Evolutionary conservation across 1,140 invertebrate genomes (phyloP).

Genomic region (Adoxophyes honmai): DNA sequence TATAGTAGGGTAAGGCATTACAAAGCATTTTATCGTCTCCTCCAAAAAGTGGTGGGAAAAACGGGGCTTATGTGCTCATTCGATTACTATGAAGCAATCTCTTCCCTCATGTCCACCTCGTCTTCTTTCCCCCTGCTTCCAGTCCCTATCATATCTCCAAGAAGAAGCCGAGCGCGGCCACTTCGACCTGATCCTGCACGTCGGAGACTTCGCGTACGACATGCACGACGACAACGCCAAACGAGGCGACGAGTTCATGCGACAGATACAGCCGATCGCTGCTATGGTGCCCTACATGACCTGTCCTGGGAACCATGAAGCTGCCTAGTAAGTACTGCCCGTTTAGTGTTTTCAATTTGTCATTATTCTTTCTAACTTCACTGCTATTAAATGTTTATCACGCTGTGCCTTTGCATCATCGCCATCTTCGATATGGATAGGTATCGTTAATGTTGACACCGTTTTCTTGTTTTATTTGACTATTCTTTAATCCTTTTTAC

Average conservation of each 20-base stretch:
- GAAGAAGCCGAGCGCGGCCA: constrained; percentile 84
- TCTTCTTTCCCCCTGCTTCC: constrained; percentile 24
- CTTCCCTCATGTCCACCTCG: too few species aligned
- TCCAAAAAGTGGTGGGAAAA: too few species aligned
- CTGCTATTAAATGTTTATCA: too few species aligned
- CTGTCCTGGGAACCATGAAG: constrained; percentile 94
- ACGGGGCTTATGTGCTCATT: too few species aligned
- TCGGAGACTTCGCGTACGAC: constrained; percentile 95
- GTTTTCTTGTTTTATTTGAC: background rate
- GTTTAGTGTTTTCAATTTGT: too few species aligned
- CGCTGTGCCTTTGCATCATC: too few species aligned
- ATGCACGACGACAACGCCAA: constrained; percentile 87
- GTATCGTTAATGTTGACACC: background rate
- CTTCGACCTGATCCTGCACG: constrained; percentile 91
- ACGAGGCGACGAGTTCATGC: constrained; percentile 94
- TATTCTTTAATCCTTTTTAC: constrained; percentile 52
- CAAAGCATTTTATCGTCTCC: too few species aligned
- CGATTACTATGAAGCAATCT: too few species aligned
- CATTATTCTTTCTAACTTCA: too few species aligned
- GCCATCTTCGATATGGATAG: background rate
- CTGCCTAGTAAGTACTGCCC: constrained; percentile 84
- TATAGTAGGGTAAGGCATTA: too few species aligned
- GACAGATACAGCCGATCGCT: constrained; percentile 91
- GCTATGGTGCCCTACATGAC: constrained; percentile 95
- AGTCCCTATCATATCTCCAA: constrained; percentile 85